Conservation (phyloP, 2,797 vertebrate species). For the Phrynocephalus vlangalii region DNA sequence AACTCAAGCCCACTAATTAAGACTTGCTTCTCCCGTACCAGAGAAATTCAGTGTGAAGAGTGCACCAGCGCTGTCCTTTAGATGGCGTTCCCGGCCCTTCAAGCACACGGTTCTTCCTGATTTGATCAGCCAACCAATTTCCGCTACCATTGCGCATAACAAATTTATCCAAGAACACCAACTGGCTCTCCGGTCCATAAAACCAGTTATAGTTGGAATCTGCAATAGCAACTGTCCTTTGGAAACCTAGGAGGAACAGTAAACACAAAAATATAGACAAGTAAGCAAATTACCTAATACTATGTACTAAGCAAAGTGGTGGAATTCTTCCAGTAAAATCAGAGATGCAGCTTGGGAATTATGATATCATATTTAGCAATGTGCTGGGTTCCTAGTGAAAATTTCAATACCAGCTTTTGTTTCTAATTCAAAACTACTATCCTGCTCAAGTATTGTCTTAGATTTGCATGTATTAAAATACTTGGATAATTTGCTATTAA, state of each 20-base stretch:
- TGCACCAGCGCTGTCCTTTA: slow-evolving; percentile 97
- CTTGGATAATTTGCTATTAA: too few species aligned
- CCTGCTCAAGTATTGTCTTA: too few species aligned
- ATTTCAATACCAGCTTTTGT: slow-evolving; percentile 47
- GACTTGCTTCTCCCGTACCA: slow-evolving; percentile 83
- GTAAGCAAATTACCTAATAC: slow-evolving; percentile 49
- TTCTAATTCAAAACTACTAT: neutral
- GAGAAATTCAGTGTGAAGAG: slow-evolving; percentile 97
- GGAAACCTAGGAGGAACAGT: slow-evolving; percentile 86
- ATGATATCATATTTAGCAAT: slow-evolving; percentile 18
- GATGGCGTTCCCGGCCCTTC: slow-evolving; percentile 93
- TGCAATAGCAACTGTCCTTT: slow-evolving; percentile 94
- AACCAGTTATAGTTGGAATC: slow-evolving; percentile 99
- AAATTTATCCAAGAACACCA: slow-evolving; percentile 96
- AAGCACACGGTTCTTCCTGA: slow-evolving; percentile 88
- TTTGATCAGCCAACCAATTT: slow-evolving; percentile 94
- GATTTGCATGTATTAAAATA: too few species aligned
- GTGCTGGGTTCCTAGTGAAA: neutral
- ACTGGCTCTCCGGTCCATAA: slow-evolving; percentile 97
- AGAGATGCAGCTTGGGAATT: neutral
- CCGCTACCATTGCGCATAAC: slow-evolving; percentile 97
- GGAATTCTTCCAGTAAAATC: neutral
- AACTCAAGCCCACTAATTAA: slow-evolving; percentile 30
- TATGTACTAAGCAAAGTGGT: neutral
- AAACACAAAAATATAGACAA: slow-evolving; percentile 56